Percentiles rank a stretch among this genome's conserved stretches.
Evolutionary conservation across 2,888 invertebrate genomes (phyloP).

Genomic region (Anorthoa munda): DNA sequence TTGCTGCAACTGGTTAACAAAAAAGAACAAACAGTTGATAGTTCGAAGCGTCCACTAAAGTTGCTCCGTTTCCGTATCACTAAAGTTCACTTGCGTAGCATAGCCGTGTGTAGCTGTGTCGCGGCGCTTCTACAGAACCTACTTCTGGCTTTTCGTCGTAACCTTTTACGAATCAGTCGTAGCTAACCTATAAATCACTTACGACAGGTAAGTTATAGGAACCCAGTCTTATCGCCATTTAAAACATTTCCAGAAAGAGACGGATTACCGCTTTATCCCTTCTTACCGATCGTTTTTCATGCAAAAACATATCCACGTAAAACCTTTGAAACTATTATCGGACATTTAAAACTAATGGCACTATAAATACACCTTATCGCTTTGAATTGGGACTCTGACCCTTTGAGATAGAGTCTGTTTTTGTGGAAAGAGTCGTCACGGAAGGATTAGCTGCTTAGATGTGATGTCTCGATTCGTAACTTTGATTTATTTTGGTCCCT

Average conservation of each 20-base stretch:
- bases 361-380: constrained; percentile 43
- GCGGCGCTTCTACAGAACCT: too few relatives aligned
- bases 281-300: constrained; percentile 28
- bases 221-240: constrained; percentile 14
- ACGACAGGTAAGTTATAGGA: not conserved
- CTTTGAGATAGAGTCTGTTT: constrained; percentile 40
- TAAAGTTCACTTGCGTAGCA: too few relatives aligned
- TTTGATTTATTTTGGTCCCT: constrained; percentile 63
- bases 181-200: not conserved
- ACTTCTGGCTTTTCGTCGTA: too few relatives aligned
- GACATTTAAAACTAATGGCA: constrained; percentile 52
- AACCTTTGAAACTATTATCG: constrained; percentile 45
- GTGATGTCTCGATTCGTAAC: constrained; percentile 57
- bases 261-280: constrained; percentile 10
- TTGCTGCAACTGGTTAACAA: too few relatives aligned
- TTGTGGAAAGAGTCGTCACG: constrained; percentile 15
- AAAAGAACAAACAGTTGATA: too few relatives aligned
- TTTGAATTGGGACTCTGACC: constrained; percentile 24
- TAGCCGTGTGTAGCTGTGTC: too few relatives aligned
- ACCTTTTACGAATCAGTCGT: too few relatives aligned
- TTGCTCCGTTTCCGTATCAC: too few relatives aligned
- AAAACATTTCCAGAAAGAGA: constrained; percentile 8
- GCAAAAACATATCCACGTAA: constrained; percentile 38
- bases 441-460: constrained; percentile 59
- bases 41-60: too few relatives aligned